These are phyloP conservation scores for Cryptotermes secundus DNA, from an alignment of 1,140 invertebrate species.

Conservation along the genomic window DNA sequence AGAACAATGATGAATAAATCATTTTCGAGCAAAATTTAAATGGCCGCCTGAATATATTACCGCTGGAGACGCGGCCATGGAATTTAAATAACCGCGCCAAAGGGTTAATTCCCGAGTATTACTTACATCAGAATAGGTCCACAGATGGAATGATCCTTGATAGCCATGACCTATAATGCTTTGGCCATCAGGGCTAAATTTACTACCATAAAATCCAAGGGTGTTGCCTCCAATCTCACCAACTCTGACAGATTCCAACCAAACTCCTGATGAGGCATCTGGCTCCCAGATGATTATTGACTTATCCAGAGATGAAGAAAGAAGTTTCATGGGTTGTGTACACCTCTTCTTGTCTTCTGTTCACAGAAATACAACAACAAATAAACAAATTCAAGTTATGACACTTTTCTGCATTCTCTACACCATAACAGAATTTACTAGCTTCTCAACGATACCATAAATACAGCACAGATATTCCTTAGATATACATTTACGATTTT, in stretches of 20 bases:
- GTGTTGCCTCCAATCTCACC: conserved; percentile 93
- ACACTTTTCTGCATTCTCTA: too few species aligned
- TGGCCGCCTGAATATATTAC: too few species aligned
- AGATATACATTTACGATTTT: too few species aligned
- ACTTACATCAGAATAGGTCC: conserved; percentile 62
- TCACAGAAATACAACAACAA: too few species aligned
- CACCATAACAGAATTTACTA: too few species aligned
- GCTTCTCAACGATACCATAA: too few species aligned
- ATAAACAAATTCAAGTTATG: too few species aligned
- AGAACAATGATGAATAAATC: too few species aligned
- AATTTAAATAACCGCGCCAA: too few species aligned
- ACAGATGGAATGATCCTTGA: conserved; percentile 92
- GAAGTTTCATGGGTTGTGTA: conserved; percentile 55
- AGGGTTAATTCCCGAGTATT: conserved; percentile 32
- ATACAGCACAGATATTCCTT: too few species aligned
- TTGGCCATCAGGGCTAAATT: conserved; percentile 69
- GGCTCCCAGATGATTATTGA: conserved; percentile 89
- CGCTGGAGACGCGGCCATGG: too few species aligned
- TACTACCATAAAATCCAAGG: conserved; percentile 87
- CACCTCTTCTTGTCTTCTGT: neutral
- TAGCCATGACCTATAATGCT: conserved; percentile 84
- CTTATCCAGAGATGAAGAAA: conserved; percentile 93
- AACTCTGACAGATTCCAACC: conserved; percentile 78
- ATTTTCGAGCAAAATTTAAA: too few species aligned
- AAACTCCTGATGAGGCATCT: conserved; percentile 62